Evolutionary conservation across 2,888 invertebrate genomes (phyloP).

Genomic region (Tachina grossa): DNA sequence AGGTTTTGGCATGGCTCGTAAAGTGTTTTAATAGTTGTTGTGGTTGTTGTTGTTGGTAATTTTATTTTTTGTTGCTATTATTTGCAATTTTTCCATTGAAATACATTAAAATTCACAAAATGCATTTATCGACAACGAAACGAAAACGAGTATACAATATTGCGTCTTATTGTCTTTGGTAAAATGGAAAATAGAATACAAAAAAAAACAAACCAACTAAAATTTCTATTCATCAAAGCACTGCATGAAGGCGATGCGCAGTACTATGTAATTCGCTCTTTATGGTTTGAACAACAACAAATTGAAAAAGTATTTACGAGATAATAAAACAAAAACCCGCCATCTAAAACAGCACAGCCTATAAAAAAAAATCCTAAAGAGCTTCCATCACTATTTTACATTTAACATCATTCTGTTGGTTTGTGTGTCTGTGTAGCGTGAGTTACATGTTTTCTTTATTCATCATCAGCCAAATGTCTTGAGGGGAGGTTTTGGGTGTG

Average conservation of each 20-base stretch:
- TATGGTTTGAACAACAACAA: not conserved
- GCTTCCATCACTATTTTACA: slow-evolving; percentile 4
- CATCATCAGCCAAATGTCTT: not conserved
- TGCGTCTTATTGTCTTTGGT: slow-evolving; percentile 63
- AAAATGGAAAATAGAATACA: slow-evolving; percentile 33
- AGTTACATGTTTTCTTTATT: slow-evolving; percentile 27
- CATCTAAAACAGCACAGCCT: slow-evolving; percentile 39
- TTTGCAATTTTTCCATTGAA: slow-evolving; percentile 63
- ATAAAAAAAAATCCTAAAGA: slow-evolving; percentile 48
- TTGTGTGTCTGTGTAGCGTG: slow-evolving; percentile 4
- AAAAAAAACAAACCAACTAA: slow-evolving; percentile 12
- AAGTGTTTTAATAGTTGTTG: slow-evolving; percentile 44
- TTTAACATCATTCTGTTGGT: not conserved
- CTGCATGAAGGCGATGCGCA: slow-evolving; percentile 23
- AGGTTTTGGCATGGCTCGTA: slow-evolving; percentile 53
- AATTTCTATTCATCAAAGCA: slow-evolving; percentile 40
- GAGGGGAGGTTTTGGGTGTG: slow-evolving; percentile 7
- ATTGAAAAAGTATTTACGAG: slow-evolving; percentile 22
- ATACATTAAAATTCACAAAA: slow-evolving; percentile 67
- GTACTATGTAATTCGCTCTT: slow-evolving; percentile 17
- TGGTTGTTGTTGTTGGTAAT: slow-evolving; percentile 9
- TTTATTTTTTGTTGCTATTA: slow-evolving; percentile 19
- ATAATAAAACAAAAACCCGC: slow-evolving; percentile 14
- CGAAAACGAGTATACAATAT: slow-evolving; percentile 26
- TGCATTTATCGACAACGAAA: slow-evolving; percentile 46